Evolutionary conservation across 2,113 vertebrate genomes (phyloP).

Genomic region (Brienomyrus brachyistius): DNA sequence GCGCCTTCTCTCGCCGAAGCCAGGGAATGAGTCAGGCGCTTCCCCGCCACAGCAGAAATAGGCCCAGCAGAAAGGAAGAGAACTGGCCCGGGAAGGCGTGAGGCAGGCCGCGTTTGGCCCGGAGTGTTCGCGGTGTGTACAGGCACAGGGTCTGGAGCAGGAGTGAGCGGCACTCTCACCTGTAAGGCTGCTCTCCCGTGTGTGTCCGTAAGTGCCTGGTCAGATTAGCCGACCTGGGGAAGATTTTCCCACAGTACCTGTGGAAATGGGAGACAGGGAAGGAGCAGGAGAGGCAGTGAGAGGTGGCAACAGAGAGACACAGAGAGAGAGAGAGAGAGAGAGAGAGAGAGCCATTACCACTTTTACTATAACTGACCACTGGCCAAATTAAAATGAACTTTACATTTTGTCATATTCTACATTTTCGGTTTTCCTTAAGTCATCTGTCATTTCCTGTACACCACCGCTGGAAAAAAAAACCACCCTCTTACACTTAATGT

Average conservation of each 20-base stretch:
- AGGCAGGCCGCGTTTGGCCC: conserved; percentile 12
- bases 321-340: background rate
- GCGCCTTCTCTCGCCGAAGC: background rate
- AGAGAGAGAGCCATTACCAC: conserved; percentile 13
- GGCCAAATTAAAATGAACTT: conserved; percentile 17
- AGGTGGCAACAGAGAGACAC: background rate
- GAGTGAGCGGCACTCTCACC: conserved; percentile 61
- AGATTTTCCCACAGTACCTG: conserved; percentile 99
- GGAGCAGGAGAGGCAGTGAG: background rate
- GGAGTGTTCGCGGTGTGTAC: background rate
- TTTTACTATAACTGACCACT: conserved; percentile 10
- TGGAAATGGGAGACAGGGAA: background rate
- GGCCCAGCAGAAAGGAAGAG: background rate
- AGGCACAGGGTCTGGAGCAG: conserved; percentile 14
- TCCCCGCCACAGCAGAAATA: conserved; percentile 4
- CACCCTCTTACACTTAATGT: conserved; percentile 10
- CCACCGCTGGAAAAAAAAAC: background rate
- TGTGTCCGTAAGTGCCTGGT: conserved; percentile 96
- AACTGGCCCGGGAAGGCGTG: background rate
- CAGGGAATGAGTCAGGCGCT: conserved; percentile 18
- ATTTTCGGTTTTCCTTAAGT: background rate
- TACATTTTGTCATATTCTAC: background rate
- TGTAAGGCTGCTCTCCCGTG: conserved; percentile 97
- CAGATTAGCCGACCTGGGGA: conserved; percentile 95
- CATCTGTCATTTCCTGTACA: conserved; percentile 18